Base-by-base conservation (phyloP, 2,888 invertebrate genomes). In the Epirrhoe tristata region DNA sequence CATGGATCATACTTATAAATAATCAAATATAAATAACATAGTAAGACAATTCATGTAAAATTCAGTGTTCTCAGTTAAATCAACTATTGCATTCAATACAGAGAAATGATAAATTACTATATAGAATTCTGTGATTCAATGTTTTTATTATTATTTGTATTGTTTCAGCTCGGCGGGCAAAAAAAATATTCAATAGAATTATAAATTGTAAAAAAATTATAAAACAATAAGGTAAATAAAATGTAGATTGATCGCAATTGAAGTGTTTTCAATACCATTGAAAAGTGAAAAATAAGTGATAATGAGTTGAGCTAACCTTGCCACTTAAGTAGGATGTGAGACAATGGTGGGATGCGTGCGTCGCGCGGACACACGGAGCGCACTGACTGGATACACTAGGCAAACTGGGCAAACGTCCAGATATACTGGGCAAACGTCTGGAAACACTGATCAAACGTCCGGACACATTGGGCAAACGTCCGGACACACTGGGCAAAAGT, bases 291-390 rank as follows among this genome's bases (percentile, higher is more conserved):
- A 59, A 31, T 34, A 52, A 55, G 62, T 67, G 56, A 57, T 34
- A 51, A 64, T 56, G 51, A 24, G 60, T 63, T 8, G 55, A 65
- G 61, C 43, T 60, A 58, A 55, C 34, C 31, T 55, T 31, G 63
- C n/a, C 43, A 51, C 16, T 8, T 57, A 34, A 58, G 59, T 83
- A 90, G 85, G 90, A 92, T 92, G 91, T 91, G 86, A 92, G 79
- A 86, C 80, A 81, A 92, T 92, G 91, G 83, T 84, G 82, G 87
- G 74, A 91, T 90, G 91, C 79, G 86, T 83, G 83, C 88, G 85
- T 78, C 82, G 89, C 88, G 88, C 85, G 79, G 74, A 77, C 82
- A 76, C 80, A 70, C 79, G 76, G 71, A 59, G 69, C 74, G 62
- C 63, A 66, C 43, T 39, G 55, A 14, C 36, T 36, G 39, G 53